Conservation (phyloP, 2,888 invertebrate genomes). For the Anagyrus pseudococci region DNA sequence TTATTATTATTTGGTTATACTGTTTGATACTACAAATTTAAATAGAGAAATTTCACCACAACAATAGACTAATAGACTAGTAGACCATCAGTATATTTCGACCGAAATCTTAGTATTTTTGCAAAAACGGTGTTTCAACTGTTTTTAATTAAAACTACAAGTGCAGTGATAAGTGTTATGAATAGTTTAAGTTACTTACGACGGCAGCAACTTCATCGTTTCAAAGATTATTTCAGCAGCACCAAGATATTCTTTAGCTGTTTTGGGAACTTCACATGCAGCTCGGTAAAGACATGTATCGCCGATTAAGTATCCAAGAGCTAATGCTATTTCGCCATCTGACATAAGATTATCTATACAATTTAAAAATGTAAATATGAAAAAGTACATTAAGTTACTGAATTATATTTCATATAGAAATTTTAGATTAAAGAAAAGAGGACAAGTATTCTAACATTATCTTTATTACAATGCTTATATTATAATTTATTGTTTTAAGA, state of each 20-base stretch:
- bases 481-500: background rate
- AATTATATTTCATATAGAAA: too few species aligned
- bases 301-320: conserved; percentile 74
- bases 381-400: too few species aligned
- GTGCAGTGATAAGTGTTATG: conserved; percentile 9
- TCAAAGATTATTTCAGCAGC: conserved; percentile 80
- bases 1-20: background rate
- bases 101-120: too few species aligned
- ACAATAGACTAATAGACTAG: too few species aligned
- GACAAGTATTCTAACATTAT: too few species aligned
- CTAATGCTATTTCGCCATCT: conserved; percentile 76
- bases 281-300: conserved; percentile 77
- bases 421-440: too few species aligned
- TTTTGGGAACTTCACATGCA: conserved; percentile 76
- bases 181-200: conserved; percentile 39
- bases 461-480: too few species aligned
- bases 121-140: too few species aligned
- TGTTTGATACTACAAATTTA: too few species aligned
- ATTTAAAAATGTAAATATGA: too few species aligned
- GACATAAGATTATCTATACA: conserved; percentile 57
- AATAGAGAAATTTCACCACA: too few species aligned
- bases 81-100: too few species aligned
- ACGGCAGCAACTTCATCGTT: conserved; percentile 69
- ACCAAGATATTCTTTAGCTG: conserved; percentile 76
- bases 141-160: conserved; percentile 3